Evolutionary conservation across 2,888 invertebrate genomes (phyloP).

Genomic region (Cerceris ruficornis): DNA sequence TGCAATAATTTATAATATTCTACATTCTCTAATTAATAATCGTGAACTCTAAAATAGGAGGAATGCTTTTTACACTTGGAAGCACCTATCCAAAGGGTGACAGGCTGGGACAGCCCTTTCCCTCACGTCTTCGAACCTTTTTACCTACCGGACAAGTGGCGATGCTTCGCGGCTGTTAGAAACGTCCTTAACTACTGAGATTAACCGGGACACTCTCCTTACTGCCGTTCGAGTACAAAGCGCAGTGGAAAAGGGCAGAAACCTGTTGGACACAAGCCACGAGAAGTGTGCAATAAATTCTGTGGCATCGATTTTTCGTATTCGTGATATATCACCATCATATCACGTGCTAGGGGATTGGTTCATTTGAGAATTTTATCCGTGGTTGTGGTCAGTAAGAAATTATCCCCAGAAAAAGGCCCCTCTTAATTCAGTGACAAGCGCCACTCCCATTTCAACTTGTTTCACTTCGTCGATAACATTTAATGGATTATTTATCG

Average conservation of each 20-base stretch:
- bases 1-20: no score
- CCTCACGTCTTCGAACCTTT: slow-evolving; percentile 98
- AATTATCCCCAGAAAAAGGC: neutral
- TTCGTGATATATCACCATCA: neutral
- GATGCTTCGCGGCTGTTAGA: slow-evolving; percentile 92
- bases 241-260: slow-evolving; percentile 14
- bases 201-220: slow-evolving; percentile 18
- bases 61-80: slow-evolving; percentile 97
- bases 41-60: slow-evolving; percentile 83
- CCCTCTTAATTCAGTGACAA: neutral
- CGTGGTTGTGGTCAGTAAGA: neutral
- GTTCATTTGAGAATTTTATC: slow-evolving; percentile 14
- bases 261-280: slow-evolving; percentile 40
- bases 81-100: slow-evolving; percentile 94
- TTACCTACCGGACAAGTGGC: slow-evolving; percentile 97
- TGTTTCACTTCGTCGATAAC: neutral
- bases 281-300: slow-evolving; percentile 14
- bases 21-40: neutral
- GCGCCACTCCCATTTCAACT: neutral
- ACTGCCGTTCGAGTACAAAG: neutral
- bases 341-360: neutral
- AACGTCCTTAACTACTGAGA: slow-evolving; percentile 88
- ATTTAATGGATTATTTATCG: neutral
- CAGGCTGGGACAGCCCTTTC: slow-evolving; percentile 99
- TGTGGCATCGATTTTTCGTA: slow-evolving; percentile 35